These are phyloP conservation scores for Dicentrarchus labrax DNA, from an alignment of 2,113 vertebrate genomes.

Conservation along the genomic window DNA sequence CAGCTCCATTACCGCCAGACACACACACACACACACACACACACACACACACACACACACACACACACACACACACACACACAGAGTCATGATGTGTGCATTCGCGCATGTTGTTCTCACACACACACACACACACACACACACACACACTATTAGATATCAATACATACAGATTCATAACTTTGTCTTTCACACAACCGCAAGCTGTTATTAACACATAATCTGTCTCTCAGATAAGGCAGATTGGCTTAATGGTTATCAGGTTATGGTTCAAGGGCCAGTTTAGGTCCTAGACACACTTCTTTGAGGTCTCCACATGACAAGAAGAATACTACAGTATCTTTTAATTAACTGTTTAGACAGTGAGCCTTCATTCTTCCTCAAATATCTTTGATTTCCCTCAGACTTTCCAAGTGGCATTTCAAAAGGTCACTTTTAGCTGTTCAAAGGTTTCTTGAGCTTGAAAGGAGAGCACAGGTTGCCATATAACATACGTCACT, in stretches of 20 bases:
- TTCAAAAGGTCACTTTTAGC: slow-evolving; percentile 41
- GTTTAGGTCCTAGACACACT: background rate
- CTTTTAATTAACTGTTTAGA: background rate
- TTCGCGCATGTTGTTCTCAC: slow-evolving; percentile 13
- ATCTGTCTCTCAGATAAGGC: background rate
- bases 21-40: slow-evolving; percentile 50
- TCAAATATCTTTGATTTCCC: background rate
- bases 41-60: slow-evolving; percentile 17
- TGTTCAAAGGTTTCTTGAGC: slow-evolving; percentile 5
- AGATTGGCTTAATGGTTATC: background rate
- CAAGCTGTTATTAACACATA: background rate
- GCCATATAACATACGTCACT: background rate
- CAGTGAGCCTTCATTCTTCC: background rate
- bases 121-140: slow-evolving; percentile 35
- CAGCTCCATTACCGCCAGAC: slow-evolving; percentile 76
- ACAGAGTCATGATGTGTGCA: background rate
- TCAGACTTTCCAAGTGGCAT: slow-evolving; percentile 24
- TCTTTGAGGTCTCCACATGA: slow-evolving; percentile 22
- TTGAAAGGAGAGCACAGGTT: slow-evolving; percentile 11
- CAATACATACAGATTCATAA: background rate
- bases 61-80: slow-evolving; percentile 37
- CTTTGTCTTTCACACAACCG: background rate
- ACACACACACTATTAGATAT: background rate
- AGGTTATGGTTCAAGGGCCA: slow-evolving; percentile 5
- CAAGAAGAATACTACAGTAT: background rate